Conservation (phyloP, 2,797 vertebrate species). For the Natrix natrix region DNA sequence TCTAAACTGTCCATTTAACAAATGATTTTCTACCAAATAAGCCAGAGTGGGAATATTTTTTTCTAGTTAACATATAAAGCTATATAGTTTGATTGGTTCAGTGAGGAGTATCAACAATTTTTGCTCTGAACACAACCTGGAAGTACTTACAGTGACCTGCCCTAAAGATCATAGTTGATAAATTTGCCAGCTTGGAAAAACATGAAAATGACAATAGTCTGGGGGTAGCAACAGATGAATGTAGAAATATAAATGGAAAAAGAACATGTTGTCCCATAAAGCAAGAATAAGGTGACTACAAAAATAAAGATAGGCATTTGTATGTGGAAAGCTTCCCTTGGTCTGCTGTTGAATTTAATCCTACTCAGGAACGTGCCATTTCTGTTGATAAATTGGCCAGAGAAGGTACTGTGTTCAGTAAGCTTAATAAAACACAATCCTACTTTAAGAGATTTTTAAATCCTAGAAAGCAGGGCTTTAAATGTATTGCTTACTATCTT, state of each 20-base stretch:
- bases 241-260: neutral
- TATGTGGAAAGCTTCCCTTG: neutral
- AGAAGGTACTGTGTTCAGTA: neutral
- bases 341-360: neutral
- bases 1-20: neutral
- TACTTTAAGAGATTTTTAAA: neutral
- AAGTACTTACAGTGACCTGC: neutral
- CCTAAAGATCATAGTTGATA: neutral
- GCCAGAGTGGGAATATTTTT: neutral
- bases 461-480: neutral
- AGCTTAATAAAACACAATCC: neutral
- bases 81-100: neutral
- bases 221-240: neutral
- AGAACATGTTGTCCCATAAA: neutral
- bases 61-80: neutral
- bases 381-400: neutral
- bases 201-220: neutral
- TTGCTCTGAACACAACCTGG: neutral
- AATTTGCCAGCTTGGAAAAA: neutral
- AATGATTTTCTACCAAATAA: neutral
- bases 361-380: neutral
- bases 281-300: neutral
- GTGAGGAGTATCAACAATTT: neutral
- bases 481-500: neutral
- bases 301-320: neutral